phyloP scores from a whole-genome alignment of 2,888 invertebrate species.

The Stenodera caucasica region DNA sequence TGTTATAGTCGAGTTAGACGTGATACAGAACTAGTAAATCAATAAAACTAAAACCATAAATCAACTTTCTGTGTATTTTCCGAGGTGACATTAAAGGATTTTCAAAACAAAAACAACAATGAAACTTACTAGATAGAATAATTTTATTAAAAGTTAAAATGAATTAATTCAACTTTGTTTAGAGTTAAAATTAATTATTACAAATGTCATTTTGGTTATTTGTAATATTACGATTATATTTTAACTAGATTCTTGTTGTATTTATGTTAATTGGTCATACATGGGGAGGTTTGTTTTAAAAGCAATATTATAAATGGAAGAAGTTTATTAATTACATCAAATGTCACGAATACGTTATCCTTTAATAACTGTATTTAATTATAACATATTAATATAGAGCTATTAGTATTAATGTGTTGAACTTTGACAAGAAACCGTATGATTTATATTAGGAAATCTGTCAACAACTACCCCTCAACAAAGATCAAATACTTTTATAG shows the following conservation, averaged over 20 bases:
- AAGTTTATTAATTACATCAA: constrained; percentile 24
- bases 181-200: not conserved
- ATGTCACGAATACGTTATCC: constrained; percentile 27
- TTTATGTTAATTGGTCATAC: not conserved
- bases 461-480: not conserved
- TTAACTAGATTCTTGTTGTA: not conserved
- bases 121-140: not conserved
- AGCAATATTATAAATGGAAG: constrained; percentile 8
- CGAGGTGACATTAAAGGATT: constrained; percentile 3
- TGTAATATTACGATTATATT: not conserved
- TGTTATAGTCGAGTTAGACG: not conserved
- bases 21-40: constrained; percentile 5
- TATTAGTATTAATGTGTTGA: constrained; percentile 23
- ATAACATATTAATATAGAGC: constrained; percentile 20
- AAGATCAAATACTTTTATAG: not conserved
- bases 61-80: not conserved
- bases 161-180: constrained; percentile 1
- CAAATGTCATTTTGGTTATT: not conserved
- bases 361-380: constrained; percentile 26
- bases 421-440: constrained; percentile 16
- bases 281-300: not conserved
- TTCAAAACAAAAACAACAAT: not conserved
- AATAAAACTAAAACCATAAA: constrained; percentile 6
- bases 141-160: constrained; percentile 3
- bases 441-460: constrained; percentile 4